phyloP scores from a whole-genome alignment of 1,140 invertebrate genomes.

The Nasonia giraulti region DNA sequence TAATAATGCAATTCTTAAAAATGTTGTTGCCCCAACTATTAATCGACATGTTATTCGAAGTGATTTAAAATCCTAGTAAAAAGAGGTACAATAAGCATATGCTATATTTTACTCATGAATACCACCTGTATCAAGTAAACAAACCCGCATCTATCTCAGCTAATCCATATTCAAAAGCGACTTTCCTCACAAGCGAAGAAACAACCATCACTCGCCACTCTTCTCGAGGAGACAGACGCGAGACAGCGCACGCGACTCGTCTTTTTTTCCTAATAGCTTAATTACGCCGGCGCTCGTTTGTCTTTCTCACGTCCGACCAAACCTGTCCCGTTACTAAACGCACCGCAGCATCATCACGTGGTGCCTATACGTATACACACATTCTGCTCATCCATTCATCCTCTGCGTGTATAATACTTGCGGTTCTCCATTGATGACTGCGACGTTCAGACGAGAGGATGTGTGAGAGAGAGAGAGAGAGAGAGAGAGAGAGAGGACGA shows the following conservation, averaged over 20 bases:
- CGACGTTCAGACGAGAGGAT: too few relatives aligned
- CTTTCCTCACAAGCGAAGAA: not conserved
- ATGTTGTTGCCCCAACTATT: too few relatives aligned
- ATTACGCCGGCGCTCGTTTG: not conserved
- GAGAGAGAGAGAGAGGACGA: too few relatives aligned
- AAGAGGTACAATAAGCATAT: too few relatives aligned
- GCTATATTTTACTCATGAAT: not conserved
- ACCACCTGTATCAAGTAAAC: not conserved
- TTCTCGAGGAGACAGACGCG: not conserved
- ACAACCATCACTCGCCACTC: not conserved
- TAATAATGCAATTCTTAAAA: too few relatives aligned
- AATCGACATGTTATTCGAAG: too few relatives aligned
- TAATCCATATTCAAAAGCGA: not conserved
- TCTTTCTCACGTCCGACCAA: constrained; percentile 50
- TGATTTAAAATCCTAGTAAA: too few relatives aligned
- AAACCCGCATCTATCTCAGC: not conserved
- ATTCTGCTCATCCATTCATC: constrained; percentile 61
- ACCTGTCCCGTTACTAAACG: constrained; percentile 54
- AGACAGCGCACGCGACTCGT: not conserved
- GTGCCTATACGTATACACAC: not conserved
- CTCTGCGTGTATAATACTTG: constrained; percentile 1
- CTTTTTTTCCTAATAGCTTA: constrained; percentile 30
- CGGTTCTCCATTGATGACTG: constrained; percentile 62
- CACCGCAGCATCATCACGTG: constrained; percentile 31
- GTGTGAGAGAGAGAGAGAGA: too few relatives aligned